Base-by-base conservation (phyloP, 1,140 invertebrate species). In the Campoletis sonorensis region DNA sequence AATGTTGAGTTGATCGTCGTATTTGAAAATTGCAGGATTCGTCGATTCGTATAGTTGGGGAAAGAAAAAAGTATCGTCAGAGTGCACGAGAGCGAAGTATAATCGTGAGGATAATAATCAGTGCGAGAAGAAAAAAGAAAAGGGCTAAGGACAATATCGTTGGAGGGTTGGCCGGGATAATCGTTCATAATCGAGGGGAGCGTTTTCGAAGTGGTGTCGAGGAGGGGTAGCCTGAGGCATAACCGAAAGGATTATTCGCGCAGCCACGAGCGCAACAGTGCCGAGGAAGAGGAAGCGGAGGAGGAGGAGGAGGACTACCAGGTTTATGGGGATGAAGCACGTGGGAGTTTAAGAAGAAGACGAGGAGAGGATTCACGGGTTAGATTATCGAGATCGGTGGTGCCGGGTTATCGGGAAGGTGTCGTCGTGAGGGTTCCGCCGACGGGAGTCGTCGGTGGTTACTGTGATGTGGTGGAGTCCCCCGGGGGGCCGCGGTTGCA, bases 391-490 rank as follows among this genome's bases (percentile, higher is more conserved):
- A 61, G 76, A 16, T 64, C 85, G 80, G 83, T 84, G 80, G 79
- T 82, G 83, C 80, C 82, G 86, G 85, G 85, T 68, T 86, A 87
- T 81, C 84, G 85, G 83, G 86, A 87, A 82, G 84, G 86, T 79
- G 84, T 81, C 83, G 86, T 88, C 81, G 86, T 86, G 86, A 85
- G 86, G 84, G 86, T 83, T 85, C 81, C 85, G 76, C 76, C 73
- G 80, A 81, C 83, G 86, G 86, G 64, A 76, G 86, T 86, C 82
- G 84, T 82, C 72, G 87, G 88, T 79, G 85, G 86, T 84, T 82
- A 82, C 58, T 91, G 90, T 89, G 89, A 91, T 90, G 91, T 87
- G 87, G 88, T 88, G 87, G 88, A 87, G 87, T 83, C 89, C 88
- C 88, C 86, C 87, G 89, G 85, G 79, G 84, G 88, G 85, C 70